Conservation (phyloP, 2,797 vertebrate genomes). For the Sylvia borin region DNA sequence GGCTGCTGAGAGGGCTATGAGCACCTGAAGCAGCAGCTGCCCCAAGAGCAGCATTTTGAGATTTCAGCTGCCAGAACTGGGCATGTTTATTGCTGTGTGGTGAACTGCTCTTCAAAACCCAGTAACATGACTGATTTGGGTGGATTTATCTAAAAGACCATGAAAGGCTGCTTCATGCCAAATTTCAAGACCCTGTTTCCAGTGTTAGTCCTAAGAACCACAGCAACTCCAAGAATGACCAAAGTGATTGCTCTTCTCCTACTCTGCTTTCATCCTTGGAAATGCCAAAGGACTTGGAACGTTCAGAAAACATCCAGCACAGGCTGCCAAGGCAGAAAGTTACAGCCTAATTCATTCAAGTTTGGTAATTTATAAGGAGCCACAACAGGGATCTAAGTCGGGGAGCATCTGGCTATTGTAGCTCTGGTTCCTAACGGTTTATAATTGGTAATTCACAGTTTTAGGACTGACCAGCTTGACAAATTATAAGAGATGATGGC, state of each 20-base stretch:
- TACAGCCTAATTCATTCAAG: not conserved
- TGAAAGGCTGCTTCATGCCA: not conserved
- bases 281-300: not conserved
- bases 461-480: not conserved
- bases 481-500: not conserved
- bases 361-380: not conserved
- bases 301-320: rapidly evolving
- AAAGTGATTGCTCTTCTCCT: not conserved
- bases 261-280: not conserved
- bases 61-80: not conserved
- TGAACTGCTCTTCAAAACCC: not conserved
- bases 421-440: not conserved
- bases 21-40: not conserved
- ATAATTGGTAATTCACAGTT: not conserved
- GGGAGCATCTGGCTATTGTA: not conserved
- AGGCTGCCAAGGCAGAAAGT: not conserved
- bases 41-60: not conserved
- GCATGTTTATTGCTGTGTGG: not conserved
- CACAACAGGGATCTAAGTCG: not conserved
- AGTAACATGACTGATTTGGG: not conserved
- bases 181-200: not conserved
- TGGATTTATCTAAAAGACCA: not conserved
- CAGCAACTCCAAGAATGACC: not conserved
- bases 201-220: not conserved
- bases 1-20: not conserved